Conservation (phyloP, 2,113 vertebrate genomes). For the Zosterops japonicus region DNA sequence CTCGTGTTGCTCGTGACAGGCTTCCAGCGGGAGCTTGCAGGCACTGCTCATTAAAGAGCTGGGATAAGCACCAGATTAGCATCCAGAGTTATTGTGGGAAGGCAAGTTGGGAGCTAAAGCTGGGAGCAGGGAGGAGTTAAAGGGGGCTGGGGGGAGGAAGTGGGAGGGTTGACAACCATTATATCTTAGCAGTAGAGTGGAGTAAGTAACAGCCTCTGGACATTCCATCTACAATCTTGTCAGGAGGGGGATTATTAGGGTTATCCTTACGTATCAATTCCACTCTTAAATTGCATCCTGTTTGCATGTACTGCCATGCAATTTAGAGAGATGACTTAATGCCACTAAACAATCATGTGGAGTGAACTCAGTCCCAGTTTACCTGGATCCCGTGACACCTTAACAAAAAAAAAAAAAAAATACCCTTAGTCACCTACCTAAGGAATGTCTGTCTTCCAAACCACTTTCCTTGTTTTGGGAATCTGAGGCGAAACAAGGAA, state of each 20-base stretch:
- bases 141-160: neutral
- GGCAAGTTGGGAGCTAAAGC: neutral
- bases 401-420: neutral
- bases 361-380: neutral
- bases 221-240: neutral
- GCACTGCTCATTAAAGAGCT: neutral
- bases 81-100: constrained; percentile 29
- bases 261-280: neutral
- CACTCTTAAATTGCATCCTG: neutral
- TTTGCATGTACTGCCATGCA: neutral
- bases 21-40: neutral
- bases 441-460: neutral
- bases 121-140: constrained; percentile 10
- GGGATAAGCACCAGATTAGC: constrained; percentile 34
- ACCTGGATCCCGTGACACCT: neutral
- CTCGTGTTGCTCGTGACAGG: neutral
- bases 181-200: neutral
- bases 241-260: neutral
- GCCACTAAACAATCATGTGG: neutral
- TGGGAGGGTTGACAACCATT: neutral
- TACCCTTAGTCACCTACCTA: neutral
- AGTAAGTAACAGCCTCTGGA: neutral
- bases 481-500: neutral
- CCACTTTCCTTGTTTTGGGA: neutral
- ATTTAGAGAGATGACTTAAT: neutral